These are phyloP conservation scores for Tenthredo amoena DNA, from an alignment of 2,888 invertebrate genomes.

Conservation along the genomic window DNA sequence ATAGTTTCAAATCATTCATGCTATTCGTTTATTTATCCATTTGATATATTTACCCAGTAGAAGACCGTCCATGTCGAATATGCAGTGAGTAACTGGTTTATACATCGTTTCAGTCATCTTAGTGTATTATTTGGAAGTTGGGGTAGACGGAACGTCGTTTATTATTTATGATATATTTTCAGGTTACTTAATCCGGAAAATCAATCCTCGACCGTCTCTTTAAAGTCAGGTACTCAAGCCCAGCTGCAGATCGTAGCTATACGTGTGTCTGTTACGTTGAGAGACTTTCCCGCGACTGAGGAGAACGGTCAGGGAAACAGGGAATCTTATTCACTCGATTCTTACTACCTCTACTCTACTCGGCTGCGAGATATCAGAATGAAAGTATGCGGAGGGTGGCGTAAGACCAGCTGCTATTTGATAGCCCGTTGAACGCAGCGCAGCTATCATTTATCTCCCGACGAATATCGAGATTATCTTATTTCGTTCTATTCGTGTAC, in stretches of 20 bases:
- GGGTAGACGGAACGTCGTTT: not conserved
- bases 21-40: not conserved
- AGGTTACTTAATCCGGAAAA: not conserved
- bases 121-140: not conserved
- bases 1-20: not conserved
- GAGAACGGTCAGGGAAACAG: too few relatives aligned
- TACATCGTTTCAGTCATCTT: not conserved
- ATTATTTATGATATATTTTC: not conserved
- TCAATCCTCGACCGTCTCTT: not conserved
- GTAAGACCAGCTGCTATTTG: too few relatives aligned
- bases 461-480: too few relatives aligned
- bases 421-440: too few relatives aligned
- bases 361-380: not conserved
- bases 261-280: not conserved
- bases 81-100: conserved; percentile 72
- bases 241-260: not conserved
- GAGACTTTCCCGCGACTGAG: conserved; percentile 1
- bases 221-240: not conserved
- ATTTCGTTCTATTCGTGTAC: too few relatives aligned
- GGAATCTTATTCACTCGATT: not conserved
- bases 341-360: not conserved
- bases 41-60: conserved; percentile 68
- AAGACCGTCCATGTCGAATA: conserved; percentile 76
- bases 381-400: not conserved
- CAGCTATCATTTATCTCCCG: too few relatives aligned